Conservation (phyloP, 2,888 invertebrate species). For the Cantharis flavilabris region DNA sequence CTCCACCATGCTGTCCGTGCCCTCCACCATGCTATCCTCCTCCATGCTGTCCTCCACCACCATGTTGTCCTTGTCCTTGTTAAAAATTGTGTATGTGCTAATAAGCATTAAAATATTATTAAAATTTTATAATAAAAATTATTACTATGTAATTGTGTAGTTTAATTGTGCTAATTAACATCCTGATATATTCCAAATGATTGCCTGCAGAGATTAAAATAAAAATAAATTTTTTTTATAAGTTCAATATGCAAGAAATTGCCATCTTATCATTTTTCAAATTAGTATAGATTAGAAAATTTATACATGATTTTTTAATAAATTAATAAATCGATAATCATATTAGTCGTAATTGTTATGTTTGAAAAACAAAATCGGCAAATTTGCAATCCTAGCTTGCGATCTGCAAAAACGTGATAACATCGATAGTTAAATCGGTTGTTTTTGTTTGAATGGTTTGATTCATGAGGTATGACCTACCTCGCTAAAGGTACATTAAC, state of each 20-base stretch:
- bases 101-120: background rate
- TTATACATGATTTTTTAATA: too few relatives aligned
- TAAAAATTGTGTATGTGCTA: background rate
- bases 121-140: background rate
- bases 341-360: too few relatives aligned
- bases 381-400: background rate
- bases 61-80: slow-evolving; percentile 30
- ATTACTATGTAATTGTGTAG: background rate
- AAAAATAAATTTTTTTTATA: too few relatives aligned
- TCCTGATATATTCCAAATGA: too few relatives aligned
- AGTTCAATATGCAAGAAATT: too few relatives aligned
- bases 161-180: too few relatives aligned
- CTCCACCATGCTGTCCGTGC: slow-evolving; percentile 23
- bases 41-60: slow-evolving; percentile 19
- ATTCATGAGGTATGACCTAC: background rate
- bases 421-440: background rate
- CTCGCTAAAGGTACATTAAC: background rate
- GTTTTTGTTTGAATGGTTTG: background rate
- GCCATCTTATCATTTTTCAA: too few relatives aligned
- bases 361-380: background rate
- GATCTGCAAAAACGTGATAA: background rate
- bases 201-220: too few relatives aligned
- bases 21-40: slow-evolving; percentile 31
- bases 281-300: too few relatives aligned
- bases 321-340: too few relatives aligned